A percentile compares a stretch with the other conserved stretches of the same genome.
Conservation (phyloP, 2,888 invertebrate species). For the Drosophila pullipes region DNA sequence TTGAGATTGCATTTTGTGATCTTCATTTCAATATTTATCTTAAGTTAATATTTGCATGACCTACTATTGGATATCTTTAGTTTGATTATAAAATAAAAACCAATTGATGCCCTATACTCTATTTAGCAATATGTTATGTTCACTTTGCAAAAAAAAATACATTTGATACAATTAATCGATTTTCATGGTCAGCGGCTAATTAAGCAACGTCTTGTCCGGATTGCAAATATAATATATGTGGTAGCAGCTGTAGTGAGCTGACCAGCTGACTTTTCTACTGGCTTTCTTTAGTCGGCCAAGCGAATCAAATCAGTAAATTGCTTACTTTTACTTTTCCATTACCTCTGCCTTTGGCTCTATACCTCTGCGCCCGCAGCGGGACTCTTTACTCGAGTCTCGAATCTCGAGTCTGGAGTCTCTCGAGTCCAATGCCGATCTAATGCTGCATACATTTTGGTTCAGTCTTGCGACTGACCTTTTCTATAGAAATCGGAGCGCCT, state of each 20-base stretch:
- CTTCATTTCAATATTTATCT: background rate
- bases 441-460: conserved; percentile 23
- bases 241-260: conserved; percentile 52
- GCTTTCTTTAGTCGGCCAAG: conserved; percentile 56
- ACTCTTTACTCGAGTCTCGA: background rate
- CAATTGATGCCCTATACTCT: background rate
- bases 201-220: conserved; percentile 43
- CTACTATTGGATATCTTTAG: background rate
- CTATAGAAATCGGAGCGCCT: conserved; percentile 62
- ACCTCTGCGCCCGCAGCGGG: conserved; percentile 26
- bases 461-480: conserved; percentile 54
- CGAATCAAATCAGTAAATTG: conserved; percentile 75
- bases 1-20: background rate
- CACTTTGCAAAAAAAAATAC: conserved; percentile 17
- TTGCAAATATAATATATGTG: conserved; percentile 11
- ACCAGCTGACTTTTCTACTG: conserved; percentile 69
- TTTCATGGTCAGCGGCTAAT: conserved; percentile 64
- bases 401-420: background rate
- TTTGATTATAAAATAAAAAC: background rate
- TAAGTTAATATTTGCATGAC: background rate
- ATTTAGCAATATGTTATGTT: conserved; percentile 6
- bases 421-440: conserved; percentile 18
- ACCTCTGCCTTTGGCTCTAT: background rate
- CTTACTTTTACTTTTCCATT: conserved; percentile 74
- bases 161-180: conserved; percentile 68